phyloP scores from a whole-genome alignment of 2,113 vertebrate genomes.

The Ginglymostoma cirratum region DNA sequence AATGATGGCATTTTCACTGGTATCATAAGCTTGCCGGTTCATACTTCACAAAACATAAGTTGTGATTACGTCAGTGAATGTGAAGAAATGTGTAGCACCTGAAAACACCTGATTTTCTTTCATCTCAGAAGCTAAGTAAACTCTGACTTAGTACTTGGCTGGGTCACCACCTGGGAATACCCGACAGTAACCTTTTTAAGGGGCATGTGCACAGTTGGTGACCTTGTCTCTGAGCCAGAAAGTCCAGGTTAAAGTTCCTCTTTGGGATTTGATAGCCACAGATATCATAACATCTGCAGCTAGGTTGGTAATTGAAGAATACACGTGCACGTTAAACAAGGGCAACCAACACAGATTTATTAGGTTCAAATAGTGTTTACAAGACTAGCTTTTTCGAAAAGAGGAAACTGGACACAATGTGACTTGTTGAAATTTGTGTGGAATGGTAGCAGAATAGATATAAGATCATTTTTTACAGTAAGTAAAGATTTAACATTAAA shows the following conservation, averaged over 20 bases:
- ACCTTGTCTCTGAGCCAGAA: too few relatives aligned
- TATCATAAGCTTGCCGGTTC: neutral
- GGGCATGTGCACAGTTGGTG: too few relatives aligned
- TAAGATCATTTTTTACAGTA: neutral
- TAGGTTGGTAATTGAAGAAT: too few relatives aligned
- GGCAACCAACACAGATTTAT: neutral
- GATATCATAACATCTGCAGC: too few relatives aligned
- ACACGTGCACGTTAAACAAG: neutral
- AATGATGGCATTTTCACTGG: neutral
- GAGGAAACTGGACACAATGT: neutral
- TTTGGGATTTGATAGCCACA: too few relatives aligned
- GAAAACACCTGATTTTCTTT: too few relatives aligned
- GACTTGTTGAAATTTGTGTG: neutral
- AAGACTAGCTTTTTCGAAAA: neutral
- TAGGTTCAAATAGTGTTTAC: neutral
- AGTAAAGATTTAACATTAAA: neutral
- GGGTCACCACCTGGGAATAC: too few relatives aligned
- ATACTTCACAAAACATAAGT: neutral
- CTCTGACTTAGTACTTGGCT: too few relatives aligned
- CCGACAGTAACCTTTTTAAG: too few relatives aligned
- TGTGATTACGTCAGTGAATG: neutral
- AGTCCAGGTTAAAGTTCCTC: too few relatives aligned
- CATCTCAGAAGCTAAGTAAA: too few relatives aligned
- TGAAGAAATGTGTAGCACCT: neutral
- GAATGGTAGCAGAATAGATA: neutral